Evolutionary conservation across 2,113 vertebrate genomes (phyloP).

Genomic region (Trachemys scripta): DNA sequence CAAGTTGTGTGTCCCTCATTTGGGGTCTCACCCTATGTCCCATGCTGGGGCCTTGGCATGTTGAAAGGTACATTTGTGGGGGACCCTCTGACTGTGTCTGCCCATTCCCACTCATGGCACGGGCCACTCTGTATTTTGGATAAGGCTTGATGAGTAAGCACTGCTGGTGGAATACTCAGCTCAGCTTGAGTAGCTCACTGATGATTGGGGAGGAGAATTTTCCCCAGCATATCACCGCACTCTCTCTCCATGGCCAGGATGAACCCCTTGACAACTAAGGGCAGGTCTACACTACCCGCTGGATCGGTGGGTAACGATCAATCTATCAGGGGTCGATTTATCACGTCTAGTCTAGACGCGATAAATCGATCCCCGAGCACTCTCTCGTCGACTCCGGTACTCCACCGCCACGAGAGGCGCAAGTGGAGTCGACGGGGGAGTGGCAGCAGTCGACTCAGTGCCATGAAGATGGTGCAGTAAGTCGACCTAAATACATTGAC

Average conservation of each 20-base stretch:
- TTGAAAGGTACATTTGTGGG: background rate
- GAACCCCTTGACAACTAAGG: conserved; percentile 43
- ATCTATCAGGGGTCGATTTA: too few species aligned
- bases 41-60: background rate
- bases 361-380: too few species aligned
- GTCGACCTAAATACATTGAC: too few species aligned
- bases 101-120: background rate
- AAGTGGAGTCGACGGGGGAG: too few species aligned
- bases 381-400: too few species aligned
- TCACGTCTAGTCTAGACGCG: too few species aligned
- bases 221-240: background rate
- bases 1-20: background rate
- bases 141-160: background rate
- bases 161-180: too few species aligned
- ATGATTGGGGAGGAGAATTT: background rate
- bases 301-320: too few species aligned
- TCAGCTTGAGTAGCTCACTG: background rate
- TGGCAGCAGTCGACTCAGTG: too few species aligned
- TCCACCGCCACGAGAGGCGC: too few species aligned
- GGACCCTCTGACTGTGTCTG: background rate
- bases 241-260: background rate
- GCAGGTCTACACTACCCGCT: too few species aligned
- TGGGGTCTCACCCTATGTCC: background rate
- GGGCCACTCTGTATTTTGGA: background rate
- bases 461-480: too few species aligned